Base-by-base conservation (phyloP, 2,888 invertebrate species). In the Phyllotreta striolata region DNA sequence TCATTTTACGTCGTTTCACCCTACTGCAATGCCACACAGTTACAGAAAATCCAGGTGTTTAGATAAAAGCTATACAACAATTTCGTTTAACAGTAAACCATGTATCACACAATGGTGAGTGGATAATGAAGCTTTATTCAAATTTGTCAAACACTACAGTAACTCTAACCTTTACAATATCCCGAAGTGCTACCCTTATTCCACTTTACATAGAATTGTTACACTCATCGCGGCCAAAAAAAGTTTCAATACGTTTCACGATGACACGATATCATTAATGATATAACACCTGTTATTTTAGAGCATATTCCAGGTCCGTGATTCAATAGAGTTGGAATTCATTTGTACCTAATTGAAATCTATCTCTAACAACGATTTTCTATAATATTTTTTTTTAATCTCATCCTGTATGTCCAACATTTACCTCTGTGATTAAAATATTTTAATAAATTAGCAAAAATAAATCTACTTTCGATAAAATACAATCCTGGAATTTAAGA, bases 201-300 rank as follows among this genome's bases (percentile, higher is more conserved):
- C 55, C 52, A 66, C 63, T 62, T 55, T 62, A 55, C 61, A 67
- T 55, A 66, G 65, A 67, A 66, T 64, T 44, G 64, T 63, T 62
- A 52, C 58, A 65, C 61, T 69, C 66, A 64, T 68, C 59, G 59
- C 54, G 37, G 63, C 40, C 46, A 57, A 67, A 70, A 69, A 70
- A 70, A 67, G 51, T 58, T 39, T 62, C 55, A 56, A 67, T 64
- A 62, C 64, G 62, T 62, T 24, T 63, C 64, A 67, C 62, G 66
- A 68, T 69, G 69, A 68, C 72, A 70, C 62, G 65, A 64, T 68
- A 64, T 63, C 67, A 70, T 66, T 72, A 68, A 65, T 62, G 67
- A 61, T 68, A 66, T 68, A 72, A 69, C 72, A 72, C 72, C 72
- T 72, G 70, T 70, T 72, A 64, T 64, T 62, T 63, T 62, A 63